Conservation (phyloP, 2,113 vertebrate species). For the Chunga burmeisteri region DNA sequence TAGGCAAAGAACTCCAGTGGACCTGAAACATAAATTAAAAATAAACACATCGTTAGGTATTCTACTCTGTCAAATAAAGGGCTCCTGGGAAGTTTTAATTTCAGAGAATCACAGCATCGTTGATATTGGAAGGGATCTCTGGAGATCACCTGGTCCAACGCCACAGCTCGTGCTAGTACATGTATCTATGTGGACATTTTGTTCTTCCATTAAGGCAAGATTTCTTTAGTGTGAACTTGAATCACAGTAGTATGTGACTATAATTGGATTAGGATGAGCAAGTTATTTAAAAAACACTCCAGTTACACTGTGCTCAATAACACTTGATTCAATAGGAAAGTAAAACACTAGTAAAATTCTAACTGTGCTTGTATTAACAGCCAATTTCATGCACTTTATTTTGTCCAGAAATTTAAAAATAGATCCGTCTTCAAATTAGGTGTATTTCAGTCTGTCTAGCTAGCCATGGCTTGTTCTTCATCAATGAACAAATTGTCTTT, state of each 20-base stretch:
- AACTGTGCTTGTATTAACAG: not conserved
- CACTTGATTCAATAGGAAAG: not conserved
- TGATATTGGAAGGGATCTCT: not conserved
- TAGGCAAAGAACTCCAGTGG: not conserved
- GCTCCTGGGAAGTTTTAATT: not conserved
- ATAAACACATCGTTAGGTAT: accelerated
- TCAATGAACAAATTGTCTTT: not conserved
- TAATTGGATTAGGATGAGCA: not conserved
- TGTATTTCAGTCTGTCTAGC: not conserved
- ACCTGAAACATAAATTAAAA: not conserved
- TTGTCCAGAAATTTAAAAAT: not conserved
- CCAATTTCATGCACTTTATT: not conserved
- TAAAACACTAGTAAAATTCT: not conserved
- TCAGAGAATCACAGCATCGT: not conserved
- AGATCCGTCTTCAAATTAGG: not conserved
- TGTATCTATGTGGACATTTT: not conserved
- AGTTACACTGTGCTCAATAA: not conserved
- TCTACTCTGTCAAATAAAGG: not conserved
- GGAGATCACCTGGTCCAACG: not conserved
- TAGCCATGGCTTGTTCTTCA: not conserved
- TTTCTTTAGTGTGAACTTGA: not conserved
- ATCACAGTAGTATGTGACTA: not conserved
- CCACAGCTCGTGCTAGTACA: not conserved
- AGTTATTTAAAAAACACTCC: not conserved
- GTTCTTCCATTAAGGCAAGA: not conserved